phyloP scores from a whole-genome alignment of 1,140 invertebrate species.

The Hylyphantes graminicola region DNA sequence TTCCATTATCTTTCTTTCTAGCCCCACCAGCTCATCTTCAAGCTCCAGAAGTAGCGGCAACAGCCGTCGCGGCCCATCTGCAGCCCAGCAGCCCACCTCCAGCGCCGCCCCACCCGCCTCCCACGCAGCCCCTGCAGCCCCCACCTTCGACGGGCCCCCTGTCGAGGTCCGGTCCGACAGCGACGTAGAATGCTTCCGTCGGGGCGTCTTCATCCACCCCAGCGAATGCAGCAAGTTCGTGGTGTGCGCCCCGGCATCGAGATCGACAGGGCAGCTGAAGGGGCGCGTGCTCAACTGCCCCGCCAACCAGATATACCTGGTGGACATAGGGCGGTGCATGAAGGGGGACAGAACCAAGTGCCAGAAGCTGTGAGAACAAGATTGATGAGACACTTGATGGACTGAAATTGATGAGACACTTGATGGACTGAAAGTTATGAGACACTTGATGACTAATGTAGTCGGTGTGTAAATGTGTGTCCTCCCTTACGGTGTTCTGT shows the following conservation, averaged over 20 bases:
- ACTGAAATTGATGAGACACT: slow-evolving; percentile 5
- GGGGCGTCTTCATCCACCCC: slow-evolving; percentile 64
- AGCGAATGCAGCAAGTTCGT: slow-evolving; percentile 64
- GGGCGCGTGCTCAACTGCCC: slow-evolving; percentile 64
- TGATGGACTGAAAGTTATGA: not conserved
- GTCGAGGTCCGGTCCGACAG: slow-evolving; percentile 45
- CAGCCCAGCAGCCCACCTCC: not conserved
- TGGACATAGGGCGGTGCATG: slow-evolving; percentile 58
- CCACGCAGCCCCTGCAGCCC: not conserved
- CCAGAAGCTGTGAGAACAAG: slow-evolving; percentile 24
- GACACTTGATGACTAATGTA: not conserved
- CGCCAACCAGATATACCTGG: slow-evolving; percentile 64
- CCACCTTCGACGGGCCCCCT: slow-evolving; percentile 24
- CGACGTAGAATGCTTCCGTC: slow-evolving; percentile 62
- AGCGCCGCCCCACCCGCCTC: not conserved
- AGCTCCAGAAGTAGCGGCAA: not conserved
- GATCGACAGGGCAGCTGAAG: slow-evolving; percentile 48
- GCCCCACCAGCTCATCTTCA: not conserved
- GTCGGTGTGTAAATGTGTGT: not conserved
- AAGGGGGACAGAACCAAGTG: slow-evolving; percentile 59
- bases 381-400: not conserved
- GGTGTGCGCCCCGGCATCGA: slow-evolving; percentile 63
- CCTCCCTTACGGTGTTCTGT: not conserved
- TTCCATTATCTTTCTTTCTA: not conserved
- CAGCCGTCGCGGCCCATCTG: not conserved